Percentiles rank a stretch among this genome's conserved stretches.
Evolutionary conservation across 2,888 invertebrate genomes (phyloP).

Genomic region (Incurvaria masculella): DNA sequence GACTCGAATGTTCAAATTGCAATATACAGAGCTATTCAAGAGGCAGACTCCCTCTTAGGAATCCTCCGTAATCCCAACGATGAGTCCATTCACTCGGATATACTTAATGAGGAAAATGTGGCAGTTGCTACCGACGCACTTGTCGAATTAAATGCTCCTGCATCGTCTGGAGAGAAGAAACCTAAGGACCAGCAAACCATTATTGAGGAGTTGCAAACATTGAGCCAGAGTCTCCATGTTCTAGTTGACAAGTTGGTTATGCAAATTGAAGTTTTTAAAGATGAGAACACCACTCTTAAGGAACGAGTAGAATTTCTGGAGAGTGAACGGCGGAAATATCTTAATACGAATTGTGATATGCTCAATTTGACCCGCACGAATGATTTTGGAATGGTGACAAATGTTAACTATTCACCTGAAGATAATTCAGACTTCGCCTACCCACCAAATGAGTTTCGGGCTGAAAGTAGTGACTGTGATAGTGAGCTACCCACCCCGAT

Average conservation of each 20-base stretch:
- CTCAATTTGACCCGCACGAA: constrained; percentile 24
- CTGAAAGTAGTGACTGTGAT: constrained; percentile 17
- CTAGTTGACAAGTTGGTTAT: constrained; percentile 56
- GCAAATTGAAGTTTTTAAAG: constrained; percentile 63
- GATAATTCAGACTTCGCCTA: not conserved
- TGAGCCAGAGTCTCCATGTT: constrained; percentile 59
- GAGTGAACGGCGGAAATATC: constrained; percentile 46
- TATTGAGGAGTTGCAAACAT: constrained; percentile 64
- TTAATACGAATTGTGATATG: constrained; percentile 26
- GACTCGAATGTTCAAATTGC: constrained; percentile 50
- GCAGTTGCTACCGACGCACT: constrained; percentile 2
- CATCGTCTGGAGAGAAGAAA: constrained; percentile 44
- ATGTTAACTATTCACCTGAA: not conserved
- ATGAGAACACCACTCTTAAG: constrained; percentile 59
- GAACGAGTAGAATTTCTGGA: constrained; percentile 56
- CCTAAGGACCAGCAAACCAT: constrained; percentile 61
- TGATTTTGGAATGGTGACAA: constrained; percentile 17
- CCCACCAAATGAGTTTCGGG: not conserved
- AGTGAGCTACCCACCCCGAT: constrained; percentile 7
- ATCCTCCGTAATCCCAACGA: constrained; percentile 31
- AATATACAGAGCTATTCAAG: constrained; percentile 64
- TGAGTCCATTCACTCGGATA: constrained; percentile 24
- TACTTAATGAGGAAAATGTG: constrained; percentile 14
- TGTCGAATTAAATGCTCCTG: constrained; percentile 17
- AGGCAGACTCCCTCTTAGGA: constrained; percentile 61